Conservation (phyloP, 1,140 invertebrate species). For the Drosophila paulistorum region DNA sequence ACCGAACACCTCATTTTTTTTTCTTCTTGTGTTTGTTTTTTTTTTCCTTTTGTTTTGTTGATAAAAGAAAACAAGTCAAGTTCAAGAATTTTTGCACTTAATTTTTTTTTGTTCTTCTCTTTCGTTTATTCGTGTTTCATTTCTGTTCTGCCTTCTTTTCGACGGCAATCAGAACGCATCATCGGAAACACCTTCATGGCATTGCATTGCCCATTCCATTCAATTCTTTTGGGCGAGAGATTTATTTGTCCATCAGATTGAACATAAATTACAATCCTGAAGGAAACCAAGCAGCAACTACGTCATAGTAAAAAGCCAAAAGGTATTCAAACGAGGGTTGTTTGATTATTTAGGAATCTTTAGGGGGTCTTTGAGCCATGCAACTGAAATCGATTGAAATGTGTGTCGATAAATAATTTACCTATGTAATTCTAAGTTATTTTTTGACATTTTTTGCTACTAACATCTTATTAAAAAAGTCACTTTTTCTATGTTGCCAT, state of each 20-base stretch:
- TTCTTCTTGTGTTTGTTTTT: background rate
- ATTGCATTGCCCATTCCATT: background rate
- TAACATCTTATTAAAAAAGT: too few species aligned
- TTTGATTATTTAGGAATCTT: background rate
- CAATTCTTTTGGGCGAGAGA: slow-evolving; percentile 28
- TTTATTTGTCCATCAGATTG: slow-evolving; percentile 72
- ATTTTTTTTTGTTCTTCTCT: slow-evolving; percentile 42
- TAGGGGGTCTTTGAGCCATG: background rate
- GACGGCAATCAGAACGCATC: slow-evolving; percentile 16
- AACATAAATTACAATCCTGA: slow-evolving; percentile 66
- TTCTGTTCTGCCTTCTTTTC: background rate
- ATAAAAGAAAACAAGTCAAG: slow-evolving; percentile 38
- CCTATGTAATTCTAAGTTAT: too few species aligned
- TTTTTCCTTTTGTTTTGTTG: background rate
- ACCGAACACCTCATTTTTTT: slow-evolving; percentile 28
- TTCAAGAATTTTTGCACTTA: slow-evolving; percentile 42
- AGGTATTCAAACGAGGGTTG: background rate
- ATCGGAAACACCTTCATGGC: slow-evolving; percentile 5
- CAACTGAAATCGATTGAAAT: too few species aligned
- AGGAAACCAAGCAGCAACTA: slow-evolving; percentile 24
- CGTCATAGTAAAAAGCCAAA: slow-evolving; percentile 24
- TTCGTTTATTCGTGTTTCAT: background rate
- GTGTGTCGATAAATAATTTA: too few species aligned
- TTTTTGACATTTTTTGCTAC: too few species aligned
- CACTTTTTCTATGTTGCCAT: too few species aligned